Evolutionary conservation across 2,113 vertebrate genomes (phyloP), one percentile per base, ranked within the genome.

Genomic region (Eolophus roseicapilla): DNA sequence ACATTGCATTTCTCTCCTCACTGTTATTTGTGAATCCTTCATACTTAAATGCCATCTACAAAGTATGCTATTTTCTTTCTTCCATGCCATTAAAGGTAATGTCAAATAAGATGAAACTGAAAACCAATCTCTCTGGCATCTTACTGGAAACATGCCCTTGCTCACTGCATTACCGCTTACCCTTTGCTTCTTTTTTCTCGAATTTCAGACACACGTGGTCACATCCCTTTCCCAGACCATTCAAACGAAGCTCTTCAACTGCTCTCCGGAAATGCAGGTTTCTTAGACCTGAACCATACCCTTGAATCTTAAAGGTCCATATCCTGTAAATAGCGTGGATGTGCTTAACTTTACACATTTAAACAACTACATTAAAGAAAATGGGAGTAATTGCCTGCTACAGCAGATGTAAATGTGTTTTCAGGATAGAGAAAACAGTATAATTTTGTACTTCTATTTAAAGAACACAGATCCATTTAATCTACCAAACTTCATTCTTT

Each of bases 1-100:
- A 7, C 25, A 49, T 19, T 70, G 84, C 84, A 74, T 74, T 92
- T 92, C 53, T 89, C 52, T 87, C 49, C 78, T 80, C 81, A n/a
- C 74, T 91, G 59, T 82, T 91, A 86, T 91, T 69, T 96, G 70
- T 82, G 93, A 96, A 80, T 91, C 81, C 44, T 63, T 94, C 83
- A 69, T 84, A 95, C 65, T 86, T 92, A 96, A 93, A 95, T 62
- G 81, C 67, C 92, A 80, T 76, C 83, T 79, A 86, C 67, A 85
- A 92, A 92, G 67, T 69, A 87, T 74, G 74, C 83, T 93, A 91
- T 96, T 97, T 97, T 96, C 87, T 94, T 94, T 95, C 95, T 96
- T 95, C 92, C 83, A 39, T 95, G 81, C 70, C 91, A 95, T 96
- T 97, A 95, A 91, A 89, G 92, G 93, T 97, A 93, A 94, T 63